phyloP scores from a whole-genome alignment of 2,797 vertebrate genomes.

The Salarias fasciatus region DNA sequence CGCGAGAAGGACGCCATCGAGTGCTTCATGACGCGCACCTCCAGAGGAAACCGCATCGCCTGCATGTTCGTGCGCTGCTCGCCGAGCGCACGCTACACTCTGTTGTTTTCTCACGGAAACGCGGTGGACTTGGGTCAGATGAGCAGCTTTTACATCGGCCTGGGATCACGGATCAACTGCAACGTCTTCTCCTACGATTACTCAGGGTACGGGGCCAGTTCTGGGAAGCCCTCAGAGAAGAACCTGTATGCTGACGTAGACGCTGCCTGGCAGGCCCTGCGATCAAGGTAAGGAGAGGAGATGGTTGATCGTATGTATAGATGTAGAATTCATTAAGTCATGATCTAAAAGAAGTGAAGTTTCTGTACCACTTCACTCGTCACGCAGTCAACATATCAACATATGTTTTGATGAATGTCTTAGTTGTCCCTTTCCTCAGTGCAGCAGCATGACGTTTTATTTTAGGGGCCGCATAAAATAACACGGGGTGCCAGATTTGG shows the following conservation, averaged over 20 bases:
- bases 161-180: conserved; percentile 97
- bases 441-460: too few relatives aligned
- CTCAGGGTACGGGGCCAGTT: conserved; percentile 95
- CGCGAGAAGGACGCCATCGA: conserved; percentile 92
- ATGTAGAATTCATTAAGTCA: too few relatives aligned
- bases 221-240: conserved; percentile 94
- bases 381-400: too few relatives aligned
- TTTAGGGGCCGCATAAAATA: too few relatives aligned
- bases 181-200: conserved; percentile 99
- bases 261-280: conserved; percentile 90
- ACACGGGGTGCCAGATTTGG: too few relatives aligned
- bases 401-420: too few relatives aligned
- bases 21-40: conserved; percentile 92
- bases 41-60: conserved; percentile 89
- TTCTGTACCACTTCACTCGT: too few relatives aligned
- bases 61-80: conserved; percentile 98
- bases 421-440: too few relatives aligned
- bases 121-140: conserved; percentile 98
- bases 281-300: too few relatives aligned
- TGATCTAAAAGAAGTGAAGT: too few relatives aligned
- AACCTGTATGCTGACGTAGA: conserved; percentile 97
- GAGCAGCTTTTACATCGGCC: conserved; percentile 98
- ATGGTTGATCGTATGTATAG: too few relatives aligned
- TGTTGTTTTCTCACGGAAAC: conserved; percentile 96
- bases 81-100: conserved; percentile 93